Evolutionary conservation across 1,140 invertebrate genomes (phyloP), one percentile per base, ranked within the genome.

Genomic region (Drosophila varians): DNA sequence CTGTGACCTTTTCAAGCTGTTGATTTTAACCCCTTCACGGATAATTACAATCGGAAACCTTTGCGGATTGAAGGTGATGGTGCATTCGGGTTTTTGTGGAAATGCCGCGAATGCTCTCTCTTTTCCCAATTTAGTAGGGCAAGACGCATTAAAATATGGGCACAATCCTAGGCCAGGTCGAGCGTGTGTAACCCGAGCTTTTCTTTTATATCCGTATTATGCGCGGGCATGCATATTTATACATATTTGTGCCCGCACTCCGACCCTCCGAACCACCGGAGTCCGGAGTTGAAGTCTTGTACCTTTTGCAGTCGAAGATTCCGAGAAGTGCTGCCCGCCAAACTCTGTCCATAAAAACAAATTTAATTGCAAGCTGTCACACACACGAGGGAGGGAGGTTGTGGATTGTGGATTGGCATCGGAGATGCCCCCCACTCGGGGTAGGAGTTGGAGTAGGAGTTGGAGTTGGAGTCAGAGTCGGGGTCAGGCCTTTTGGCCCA

Each of bases 311-410:
- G 76, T 38, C 64, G 25, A 60, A 79, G 80, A 86, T 84, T 86
- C 80, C 80, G 58, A 86, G 80, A 86, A 86, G 75, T 75, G 80
- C 80, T 79, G 56, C 48, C 55, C 46, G 42, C 43, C 48, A 72
- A 61, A 58, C 28, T 45, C 38, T 71, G 54, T 71, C 53, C 80
- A 86, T 86, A 87, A 87, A 86, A 87, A 87, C 80, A 87, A 80
- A 86, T 87, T 86, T 86, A 86, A 86, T 86, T 86, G 80, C 82
- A 77, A 80, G 82, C 80, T 87, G 76, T 80, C 82, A 84, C 72
- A 83, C 74, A 58, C 68, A 76, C 19, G 14, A 58, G 64, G 47
- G 62, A 21, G 62, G 62, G 60, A 46, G 52, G 62, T 34, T 45
- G 61, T 52, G 46, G 62, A 12, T 12, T n/a, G 36, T 38, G 36